phyloP scores from a whole-genome alignment of 92 coral and sea anemone species.

The Heliopora coerulea region DNA sequence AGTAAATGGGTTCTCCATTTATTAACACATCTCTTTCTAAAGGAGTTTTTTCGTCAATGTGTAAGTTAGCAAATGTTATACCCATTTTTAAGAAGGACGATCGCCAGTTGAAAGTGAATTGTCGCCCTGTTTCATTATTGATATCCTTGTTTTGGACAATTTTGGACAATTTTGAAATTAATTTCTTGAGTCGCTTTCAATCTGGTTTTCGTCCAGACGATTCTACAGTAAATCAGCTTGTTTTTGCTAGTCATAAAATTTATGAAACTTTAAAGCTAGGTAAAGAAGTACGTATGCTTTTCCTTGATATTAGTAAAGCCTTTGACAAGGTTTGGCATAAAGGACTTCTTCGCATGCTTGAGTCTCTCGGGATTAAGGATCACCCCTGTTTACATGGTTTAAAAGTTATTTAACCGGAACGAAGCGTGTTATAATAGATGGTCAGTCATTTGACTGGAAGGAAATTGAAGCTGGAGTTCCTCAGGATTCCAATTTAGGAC shows the following conservation, averaged over 20 bases:
- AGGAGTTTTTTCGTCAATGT: slow-evolving; percentile 37
- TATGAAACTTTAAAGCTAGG: slow-evolving; percentile 46
- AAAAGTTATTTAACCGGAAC: slow-evolving; percentile 38
- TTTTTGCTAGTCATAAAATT: slow-evolving; percentile 43
- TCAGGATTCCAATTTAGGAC: slow-evolving; percentile 28
- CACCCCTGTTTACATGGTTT: slow-evolving; percentile 44
- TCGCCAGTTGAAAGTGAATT: background rate
- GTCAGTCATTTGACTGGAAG: slow-evolving; percentile 42
- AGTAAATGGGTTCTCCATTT: no score
- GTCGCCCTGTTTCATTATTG: slow-evolving; percentile 11
- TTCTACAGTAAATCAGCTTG: slow-evolving; percentile 50
- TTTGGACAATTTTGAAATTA: slow-evolving; percentile 42
- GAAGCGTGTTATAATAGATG: slow-evolving; percentile 50
- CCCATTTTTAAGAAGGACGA: background rate
- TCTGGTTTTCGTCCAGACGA: slow-evolving; percentile 10
- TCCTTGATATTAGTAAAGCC: slow-evolving; percentile 48
- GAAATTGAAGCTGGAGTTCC: slow-evolving; percentile 41
- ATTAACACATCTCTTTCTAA: slow-evolving; percentile 39
- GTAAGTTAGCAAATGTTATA: slow-evolving; percentile 47
- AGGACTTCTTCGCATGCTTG: slow-evolving; percentile 44
- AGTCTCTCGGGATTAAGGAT: slow-evolving; percentile 33
- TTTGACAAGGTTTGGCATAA: slow-evolving; percentile 60
- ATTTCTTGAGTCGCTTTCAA: slow-evolving; percentile 36
- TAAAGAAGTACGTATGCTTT: slow-evolving; percentile 53
- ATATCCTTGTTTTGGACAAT: slow-evolving; percentile 32